Conservation (phyloP, 2,888 invertebrate species). For the Meganola albula region DNA sequence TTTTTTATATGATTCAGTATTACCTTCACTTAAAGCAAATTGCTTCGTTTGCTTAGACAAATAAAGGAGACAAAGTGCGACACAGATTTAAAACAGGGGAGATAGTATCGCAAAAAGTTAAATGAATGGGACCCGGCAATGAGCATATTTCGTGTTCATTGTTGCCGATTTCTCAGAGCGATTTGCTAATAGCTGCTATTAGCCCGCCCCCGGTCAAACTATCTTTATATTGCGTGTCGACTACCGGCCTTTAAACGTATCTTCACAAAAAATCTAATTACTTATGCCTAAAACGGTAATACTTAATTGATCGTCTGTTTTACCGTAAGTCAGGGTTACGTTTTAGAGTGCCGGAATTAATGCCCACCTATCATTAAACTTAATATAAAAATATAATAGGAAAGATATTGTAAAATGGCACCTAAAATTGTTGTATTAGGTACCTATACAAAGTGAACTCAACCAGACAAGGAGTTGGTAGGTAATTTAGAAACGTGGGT, state of each 20-base stretch:
- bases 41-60: slow-evolving; percentile 50
- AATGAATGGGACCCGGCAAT: slow-evolving; percentile 65
- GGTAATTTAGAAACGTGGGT: too few relatives aligned
- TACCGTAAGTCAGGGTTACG: slow-evolving; percentile 56
- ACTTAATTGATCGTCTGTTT: slow-evolving; percentile 56
- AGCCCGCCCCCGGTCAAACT: slow-evolving; percentile 53
- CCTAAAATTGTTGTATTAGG: too few relatives aligned
- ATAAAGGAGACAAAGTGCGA: slow-evolving; percentile 46
- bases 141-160: slow-evolving; percentile 70
- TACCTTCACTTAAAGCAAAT: too few relatives aligned
- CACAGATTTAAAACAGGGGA: slow-evolving; percentile 60
- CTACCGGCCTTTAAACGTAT: slow-evolving; percentile 56
- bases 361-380: too few relatives aligned
- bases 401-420: too few relatives aligned
- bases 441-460: too few relatives aligned
- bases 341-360: slow-evolving; percentile 43
- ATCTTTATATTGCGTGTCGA: slow-evolving; percentile 51
- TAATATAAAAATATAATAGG: too few relatives aligned
- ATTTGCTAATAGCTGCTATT: slow-evolving; percentile 70
- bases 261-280: slow-evolving; percentile 64
- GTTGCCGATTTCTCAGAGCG: slow-evolving; percentile 68
- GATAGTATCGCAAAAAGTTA: slow-evolving; percentile 58
- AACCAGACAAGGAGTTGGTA: too few relatives aligned
- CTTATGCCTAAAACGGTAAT: slow-evolving; percentile 70
- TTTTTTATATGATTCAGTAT: too few relatives aligned